Evolutionary conservation across 1,140 invertebrate species (phyloP).

Genomic region (Oreohelix idahoensis): DNA sequence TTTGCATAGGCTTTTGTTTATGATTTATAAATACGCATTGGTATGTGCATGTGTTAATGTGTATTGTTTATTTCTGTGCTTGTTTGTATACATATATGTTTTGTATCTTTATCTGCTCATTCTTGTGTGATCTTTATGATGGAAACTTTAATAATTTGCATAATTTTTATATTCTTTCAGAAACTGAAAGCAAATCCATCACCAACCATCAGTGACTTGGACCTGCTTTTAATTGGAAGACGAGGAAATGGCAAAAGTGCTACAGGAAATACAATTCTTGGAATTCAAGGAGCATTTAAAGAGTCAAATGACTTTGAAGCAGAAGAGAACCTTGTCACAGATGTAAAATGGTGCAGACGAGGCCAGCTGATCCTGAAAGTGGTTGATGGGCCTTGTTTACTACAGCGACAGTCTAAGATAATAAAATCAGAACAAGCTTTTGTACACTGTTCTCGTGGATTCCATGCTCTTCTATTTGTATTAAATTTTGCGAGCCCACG

Average conservation of each 20-base stretch:
- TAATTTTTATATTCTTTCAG: background rate
- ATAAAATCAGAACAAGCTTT: background rate
- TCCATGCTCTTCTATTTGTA: constrained; percentile 6
- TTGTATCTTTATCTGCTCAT: too few relatives aligned
- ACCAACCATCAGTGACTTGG: background rate
- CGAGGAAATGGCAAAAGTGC: background rate
- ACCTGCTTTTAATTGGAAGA: background rate
- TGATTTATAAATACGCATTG: too few relatives aligned
- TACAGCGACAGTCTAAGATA: background rate
- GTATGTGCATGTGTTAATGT: too few relatives aligned
- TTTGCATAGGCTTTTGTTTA: too few relatives aligned
- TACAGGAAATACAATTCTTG: background rate
- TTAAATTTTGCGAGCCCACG: background rate
- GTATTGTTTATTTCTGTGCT: too few relatives aligned
- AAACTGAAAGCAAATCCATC: background rate
- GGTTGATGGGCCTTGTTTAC: background rate
- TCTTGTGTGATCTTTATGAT: background rate
- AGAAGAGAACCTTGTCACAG: background rate
- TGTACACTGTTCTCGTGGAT: background rate
- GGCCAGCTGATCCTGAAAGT: background rate
- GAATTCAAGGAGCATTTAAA: background rate
- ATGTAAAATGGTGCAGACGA: background rate
- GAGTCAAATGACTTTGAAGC: background rate
- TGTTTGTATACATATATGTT: too few relatives aligned
- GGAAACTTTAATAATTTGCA: background rate